A percentile compares a stretch with the other conserved stretches of the same genome.
Evolutionary conservation across 2,888 invertebrate genomes (phyloP).

Genomic region (Temnothorax ravouxi): DNA sequence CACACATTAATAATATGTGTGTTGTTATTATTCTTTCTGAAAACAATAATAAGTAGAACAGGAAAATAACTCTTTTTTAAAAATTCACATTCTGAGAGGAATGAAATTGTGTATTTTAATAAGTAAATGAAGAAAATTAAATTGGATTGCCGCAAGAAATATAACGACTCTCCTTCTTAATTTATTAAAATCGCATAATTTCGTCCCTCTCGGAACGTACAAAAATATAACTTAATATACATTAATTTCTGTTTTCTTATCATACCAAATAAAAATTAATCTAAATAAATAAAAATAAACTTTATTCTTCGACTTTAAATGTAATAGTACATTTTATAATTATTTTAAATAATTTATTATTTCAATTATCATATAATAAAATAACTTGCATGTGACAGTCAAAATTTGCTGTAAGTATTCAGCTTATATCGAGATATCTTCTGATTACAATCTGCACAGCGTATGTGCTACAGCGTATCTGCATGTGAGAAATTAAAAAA

Average conservation of each 20-base stretch:
- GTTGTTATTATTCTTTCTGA: conserved; percentile 6
- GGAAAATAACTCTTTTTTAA: not conserved
- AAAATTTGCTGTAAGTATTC: not conserved
- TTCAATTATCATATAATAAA: not conserved
- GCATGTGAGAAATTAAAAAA: not conserved
- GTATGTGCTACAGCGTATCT: too few relatives aligned
- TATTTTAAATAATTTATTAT: not conserved
- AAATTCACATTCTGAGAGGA: not conserved
- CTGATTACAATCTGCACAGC: not conserved
- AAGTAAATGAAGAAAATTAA: conserved; percentile 37
- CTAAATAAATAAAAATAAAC: not conserved
- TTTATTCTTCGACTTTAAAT: not conserved
- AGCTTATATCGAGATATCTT: not conserved
- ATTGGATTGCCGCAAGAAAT: conserved; percentile 30
- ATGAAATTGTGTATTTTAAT: conserved; percentile 32
- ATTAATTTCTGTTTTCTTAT: conserved; percentile 12
- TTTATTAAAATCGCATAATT: conserved; percentile 34
- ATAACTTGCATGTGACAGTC: not conserved
- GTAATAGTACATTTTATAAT: not conserved
- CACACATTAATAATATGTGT: not conserved
- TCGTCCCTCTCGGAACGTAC: conserved; percentile 15
- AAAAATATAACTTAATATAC: conserved; percentile 20
- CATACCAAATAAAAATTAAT: not conserved
- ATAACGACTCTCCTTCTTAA: conserved; percentile 27
- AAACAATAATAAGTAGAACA: too few relatives aligned